Percentiles rank a stretch among this genome's conserved stretches.
These are phyloP conservation scores for Pachydiplax longipennis DNA, from an alignment of 2,888 invertebrate genomes.

Conservation along the genomic window DNA sequence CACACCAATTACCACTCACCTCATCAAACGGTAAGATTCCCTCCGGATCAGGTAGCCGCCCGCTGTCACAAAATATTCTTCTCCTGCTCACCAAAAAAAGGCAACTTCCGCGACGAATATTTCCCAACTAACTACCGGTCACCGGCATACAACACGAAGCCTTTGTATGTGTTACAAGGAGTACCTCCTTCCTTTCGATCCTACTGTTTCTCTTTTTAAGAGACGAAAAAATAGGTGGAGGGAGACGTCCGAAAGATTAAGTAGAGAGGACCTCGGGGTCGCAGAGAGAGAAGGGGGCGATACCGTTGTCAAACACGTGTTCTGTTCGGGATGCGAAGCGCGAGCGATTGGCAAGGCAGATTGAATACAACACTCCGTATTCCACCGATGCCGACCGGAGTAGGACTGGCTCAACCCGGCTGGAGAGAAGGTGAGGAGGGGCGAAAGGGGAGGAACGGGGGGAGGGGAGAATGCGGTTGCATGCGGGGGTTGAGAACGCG, in stretches of 20 bases:
- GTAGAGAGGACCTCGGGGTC: background rate
- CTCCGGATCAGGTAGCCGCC: background rate
- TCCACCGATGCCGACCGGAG: background rate
- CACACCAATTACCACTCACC: background rate
- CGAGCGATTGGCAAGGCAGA: background rate
- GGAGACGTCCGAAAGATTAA: background rate
- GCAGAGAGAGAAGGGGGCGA: background rate
- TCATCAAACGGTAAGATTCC: background rate
- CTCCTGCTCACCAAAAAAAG: background rate
- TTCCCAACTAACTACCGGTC: background rate
- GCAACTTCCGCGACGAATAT: background rate
- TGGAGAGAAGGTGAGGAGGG: background rate
- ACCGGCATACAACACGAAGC: background rate
- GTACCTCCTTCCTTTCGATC: background rate
- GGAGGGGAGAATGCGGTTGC: background rate
- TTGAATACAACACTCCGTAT: background rate
- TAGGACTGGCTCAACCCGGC: background rate
- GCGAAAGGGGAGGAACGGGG: background rate
- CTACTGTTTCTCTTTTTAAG: background rate
- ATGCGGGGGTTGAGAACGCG: background rate
- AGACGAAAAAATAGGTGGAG: background rate
- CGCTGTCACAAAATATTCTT: background rate
- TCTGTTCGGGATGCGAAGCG: background rate
- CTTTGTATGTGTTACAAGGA: background rate
- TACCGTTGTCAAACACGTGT: background rate